Percentiles rank a stretch among this genome's conserved stretches.
Conservation (phyloP, 2,888 invertebrate species). For the Calephelis perditalis region DNA sequence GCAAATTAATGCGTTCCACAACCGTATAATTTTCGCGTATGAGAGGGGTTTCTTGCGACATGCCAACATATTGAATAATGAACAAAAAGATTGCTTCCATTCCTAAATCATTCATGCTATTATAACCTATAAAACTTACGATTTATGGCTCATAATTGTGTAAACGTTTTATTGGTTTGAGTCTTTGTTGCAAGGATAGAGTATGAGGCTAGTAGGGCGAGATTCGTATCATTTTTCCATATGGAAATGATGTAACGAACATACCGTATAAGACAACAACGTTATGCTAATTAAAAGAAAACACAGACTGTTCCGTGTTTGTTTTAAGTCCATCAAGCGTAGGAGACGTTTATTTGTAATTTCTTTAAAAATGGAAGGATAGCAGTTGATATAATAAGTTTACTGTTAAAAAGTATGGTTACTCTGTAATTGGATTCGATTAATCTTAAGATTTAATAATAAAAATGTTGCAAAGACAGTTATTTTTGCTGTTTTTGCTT, state of each 20-base stretch:
- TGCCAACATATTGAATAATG: slow-evolving; percentile 36
- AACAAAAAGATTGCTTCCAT: slow-evolving; percentile 20
- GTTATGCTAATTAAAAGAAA: slow-evolving; percentile 77
- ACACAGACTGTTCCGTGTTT: slow-evolving; percentile 63
- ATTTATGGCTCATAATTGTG: slow-evolving; percentile 18
- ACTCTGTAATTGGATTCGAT: no score
- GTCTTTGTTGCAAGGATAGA: slow-evolving; percentile 20
- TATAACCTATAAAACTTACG: slow-evolving; percentile 10
- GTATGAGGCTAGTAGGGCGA: slow-evolving; percentile 41
- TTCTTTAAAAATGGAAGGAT: slow-evolving; percentile 24
- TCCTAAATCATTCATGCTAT: slow-evolving; percentile 18
- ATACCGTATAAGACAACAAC: slow-evolving; percentile 70
- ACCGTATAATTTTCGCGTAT: slow-evolving; percentile 74
- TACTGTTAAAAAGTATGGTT: background rate
- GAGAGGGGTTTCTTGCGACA: slow-evolving; percentile 67
- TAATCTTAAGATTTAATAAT: no score
- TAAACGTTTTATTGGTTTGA: slow-evolving; percentile 2
- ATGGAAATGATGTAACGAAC: slow-evolving; percentile 72
- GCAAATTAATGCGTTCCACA: slow-evolving; percentile 76
- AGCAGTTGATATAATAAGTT: background rate
- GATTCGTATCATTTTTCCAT: slow-evolving; percentile 74
- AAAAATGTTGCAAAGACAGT: no score
- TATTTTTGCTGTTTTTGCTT: no score
- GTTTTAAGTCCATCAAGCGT: slow-evolving; percentile 54
- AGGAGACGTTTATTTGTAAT: slow-evolving; percentile 43